Conservation (phyloP, 2,113 vertebrate species). For the Cathartes aura region DNA sequence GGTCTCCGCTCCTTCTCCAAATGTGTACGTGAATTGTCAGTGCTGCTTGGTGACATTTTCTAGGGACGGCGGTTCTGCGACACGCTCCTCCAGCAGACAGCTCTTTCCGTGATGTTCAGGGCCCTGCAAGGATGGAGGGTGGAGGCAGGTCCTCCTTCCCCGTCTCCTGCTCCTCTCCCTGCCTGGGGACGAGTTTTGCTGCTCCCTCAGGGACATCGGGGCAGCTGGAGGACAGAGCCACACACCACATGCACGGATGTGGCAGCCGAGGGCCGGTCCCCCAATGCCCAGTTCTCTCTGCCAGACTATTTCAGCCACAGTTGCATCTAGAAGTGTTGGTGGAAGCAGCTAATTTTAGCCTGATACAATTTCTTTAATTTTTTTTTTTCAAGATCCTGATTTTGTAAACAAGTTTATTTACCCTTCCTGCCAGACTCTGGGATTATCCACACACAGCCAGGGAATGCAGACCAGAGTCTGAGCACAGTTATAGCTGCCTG, state of each 20-base stretch:
- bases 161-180: background rate
- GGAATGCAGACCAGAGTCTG: background rate
- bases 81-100: background rate
- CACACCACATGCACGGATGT: background rate
- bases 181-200: background rate
- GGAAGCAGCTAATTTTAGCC: background rate
- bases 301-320: background rate
- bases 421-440: background rate
- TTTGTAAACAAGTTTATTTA: conserved; percentile 27
- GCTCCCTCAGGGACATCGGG: fast-evolving
- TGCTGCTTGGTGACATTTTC: background rate
- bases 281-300: background rate
- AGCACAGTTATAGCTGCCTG: background rate
- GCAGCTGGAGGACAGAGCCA: background rate
- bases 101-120: background rate
- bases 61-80: background rate
- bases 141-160: background rate
- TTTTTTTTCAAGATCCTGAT: background rate
- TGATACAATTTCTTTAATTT: background rate
- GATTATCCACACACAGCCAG: background rate
- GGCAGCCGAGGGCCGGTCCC: background rate
- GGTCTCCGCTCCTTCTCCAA: background rate
- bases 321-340: background rate
- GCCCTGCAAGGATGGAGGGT: background rate
- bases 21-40: background rate